These are phyloP conservation scores for Triplophysa yarkandensis DNA, from an alignment of 2,797 vertebrate genomes.

Conservation along the genomic window DNA sequence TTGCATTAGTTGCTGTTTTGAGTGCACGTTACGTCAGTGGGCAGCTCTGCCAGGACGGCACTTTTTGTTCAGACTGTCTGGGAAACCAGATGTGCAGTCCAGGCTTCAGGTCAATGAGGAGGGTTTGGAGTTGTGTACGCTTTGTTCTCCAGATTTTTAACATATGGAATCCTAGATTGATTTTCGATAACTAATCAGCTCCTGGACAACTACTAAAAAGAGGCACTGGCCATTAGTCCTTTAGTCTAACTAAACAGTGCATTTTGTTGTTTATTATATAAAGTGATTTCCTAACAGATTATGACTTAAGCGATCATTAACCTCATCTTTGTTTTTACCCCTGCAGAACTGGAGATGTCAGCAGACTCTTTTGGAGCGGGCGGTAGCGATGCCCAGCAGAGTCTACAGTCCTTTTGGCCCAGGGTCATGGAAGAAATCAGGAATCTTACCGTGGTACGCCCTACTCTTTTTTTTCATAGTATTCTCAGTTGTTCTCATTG, in stretches of 20 bases:
- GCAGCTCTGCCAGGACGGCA: slow-evolving; percentile 12
- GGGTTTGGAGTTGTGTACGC: slow-evolving; percentile 2
- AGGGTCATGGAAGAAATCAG: slow-evolving; percentile 98
- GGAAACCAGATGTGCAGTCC: slow-evolving; percentile 37
- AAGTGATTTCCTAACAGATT: neutral
- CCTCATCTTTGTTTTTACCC: neutral
- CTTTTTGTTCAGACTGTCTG: slow-evolving; percentile 26
- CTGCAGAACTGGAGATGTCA: slow-evolving; percentile 83
- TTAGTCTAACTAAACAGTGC: neutral
- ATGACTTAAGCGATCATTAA: neutral
- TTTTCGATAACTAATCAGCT: slow-evolving; percentile 20
- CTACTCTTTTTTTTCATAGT: slow-evolving; percentile 1
- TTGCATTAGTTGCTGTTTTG: slow-evolving; percentile 26
- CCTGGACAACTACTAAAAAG: neutral
- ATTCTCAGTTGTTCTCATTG: neutral
- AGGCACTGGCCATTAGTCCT: neutral
- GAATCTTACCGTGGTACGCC: slow-evolving; percentile 91
- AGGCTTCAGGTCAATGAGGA: slow-evolving; percentile 27
- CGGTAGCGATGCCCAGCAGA: slow-evolving; percentile 95
- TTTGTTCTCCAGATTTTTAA: slow-evolving; percentile 28
- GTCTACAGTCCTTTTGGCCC: slow-evolving; percentile 97
- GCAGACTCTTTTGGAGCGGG: slow-evolving; percentile 87
- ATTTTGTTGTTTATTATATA: slow-evolving; percentile 2
- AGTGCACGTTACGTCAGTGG: slow-evolving; percentile 31
- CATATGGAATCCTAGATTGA: slow-evolving; percentile 16